Percentiles rank a stretch among this genome's conserved stretches.
Conservation (phyloP, 2,113 vertebrate genomes). For the Spermophilus dauricus region DNA sequence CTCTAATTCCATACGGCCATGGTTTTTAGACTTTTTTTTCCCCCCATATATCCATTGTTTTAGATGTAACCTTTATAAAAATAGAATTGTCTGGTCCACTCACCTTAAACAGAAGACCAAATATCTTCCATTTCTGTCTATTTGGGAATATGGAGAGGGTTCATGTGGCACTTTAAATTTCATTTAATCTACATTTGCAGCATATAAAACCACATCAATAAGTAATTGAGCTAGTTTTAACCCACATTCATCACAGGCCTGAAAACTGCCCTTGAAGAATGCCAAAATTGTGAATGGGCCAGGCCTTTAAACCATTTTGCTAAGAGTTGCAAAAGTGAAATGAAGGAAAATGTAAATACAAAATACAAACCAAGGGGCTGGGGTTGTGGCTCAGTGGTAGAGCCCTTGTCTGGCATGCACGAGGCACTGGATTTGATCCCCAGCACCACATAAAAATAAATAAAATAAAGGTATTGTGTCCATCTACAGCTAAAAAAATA, state of each 20-base stretch:
- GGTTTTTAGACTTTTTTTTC: background rate
- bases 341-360: constrained; percentile 7
- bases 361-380: background rate
- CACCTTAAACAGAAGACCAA: background rate
- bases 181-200: background rate
- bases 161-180: background rate
- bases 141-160: background rate
- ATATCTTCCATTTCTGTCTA: background rate
- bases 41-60: background rate
- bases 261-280: background rate
- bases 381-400: too few relatives aligned
- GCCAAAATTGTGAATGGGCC: background rate
- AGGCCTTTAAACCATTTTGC: constrained; percentile 48
- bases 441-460: too few relatives aligned
- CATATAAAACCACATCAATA: background rate
- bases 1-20: background rate
- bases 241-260: background rate
- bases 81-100: constrained; percentile 25
- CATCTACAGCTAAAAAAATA: too few relatives aligned
- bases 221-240: background rate
- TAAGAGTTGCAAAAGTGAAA: constrained; percentile 48
- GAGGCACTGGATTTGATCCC: too few relatives aligned
- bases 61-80: background rate
- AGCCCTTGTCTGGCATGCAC: too few relatives aligned
- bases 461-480: too few relatives aligned